Conservation (phyloP, 1,140 invertebrate genomes). For the Olivierus martensii region DNA sequence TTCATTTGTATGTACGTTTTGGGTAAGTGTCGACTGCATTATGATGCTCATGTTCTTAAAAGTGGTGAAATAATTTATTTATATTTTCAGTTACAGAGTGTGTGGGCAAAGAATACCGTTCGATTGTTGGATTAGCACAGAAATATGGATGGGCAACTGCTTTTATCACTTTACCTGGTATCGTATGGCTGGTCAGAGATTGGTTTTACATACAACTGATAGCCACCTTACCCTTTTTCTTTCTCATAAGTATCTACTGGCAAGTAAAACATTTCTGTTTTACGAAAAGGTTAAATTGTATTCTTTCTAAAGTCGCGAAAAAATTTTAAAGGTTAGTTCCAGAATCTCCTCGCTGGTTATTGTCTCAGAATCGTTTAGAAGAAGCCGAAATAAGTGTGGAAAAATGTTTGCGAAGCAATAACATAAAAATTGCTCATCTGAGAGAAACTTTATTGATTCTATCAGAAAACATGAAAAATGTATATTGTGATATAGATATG, state of each 20-base stretch:
- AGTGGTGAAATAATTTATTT: not conserved
- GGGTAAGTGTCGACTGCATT: not conserved
- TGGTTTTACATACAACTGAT: conserved; percentile 60
- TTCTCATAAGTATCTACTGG: conserved; percentile 66
- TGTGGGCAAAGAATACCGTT: conserved; percentile 59
- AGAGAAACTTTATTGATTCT: not conserved
- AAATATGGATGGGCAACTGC: conserved; percentile 65
- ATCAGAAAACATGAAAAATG: not conserved
- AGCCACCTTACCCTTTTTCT: conserved; percentile 52
- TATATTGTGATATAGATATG: not conserved
- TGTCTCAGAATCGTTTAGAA: conserved; percentile 51
- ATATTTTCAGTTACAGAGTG: conserved; percentile 55
- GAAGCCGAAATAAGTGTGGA: conserved; percentile 50
- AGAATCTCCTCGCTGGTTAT: conserved; percentile 69
- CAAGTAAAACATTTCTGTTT: too few species aligned
- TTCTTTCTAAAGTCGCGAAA: too few species aligned
- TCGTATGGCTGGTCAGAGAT: conserved; percentile 55
- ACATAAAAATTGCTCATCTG: conserved; percentile 5
- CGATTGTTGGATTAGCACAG: conserved; percentile 57
- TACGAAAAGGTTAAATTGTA: too few species aligned
- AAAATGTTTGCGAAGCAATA: conserved; percentile 35
- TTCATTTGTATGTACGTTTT: not conserved
- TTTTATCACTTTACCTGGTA: conserved; percentile 48
- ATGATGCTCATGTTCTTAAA: not conserved
- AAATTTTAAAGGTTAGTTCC: conserved; percentile 44